Conservation (phyloP, 2,797 vertebrate genomes). For the Takifugu rubripes region DNA sequence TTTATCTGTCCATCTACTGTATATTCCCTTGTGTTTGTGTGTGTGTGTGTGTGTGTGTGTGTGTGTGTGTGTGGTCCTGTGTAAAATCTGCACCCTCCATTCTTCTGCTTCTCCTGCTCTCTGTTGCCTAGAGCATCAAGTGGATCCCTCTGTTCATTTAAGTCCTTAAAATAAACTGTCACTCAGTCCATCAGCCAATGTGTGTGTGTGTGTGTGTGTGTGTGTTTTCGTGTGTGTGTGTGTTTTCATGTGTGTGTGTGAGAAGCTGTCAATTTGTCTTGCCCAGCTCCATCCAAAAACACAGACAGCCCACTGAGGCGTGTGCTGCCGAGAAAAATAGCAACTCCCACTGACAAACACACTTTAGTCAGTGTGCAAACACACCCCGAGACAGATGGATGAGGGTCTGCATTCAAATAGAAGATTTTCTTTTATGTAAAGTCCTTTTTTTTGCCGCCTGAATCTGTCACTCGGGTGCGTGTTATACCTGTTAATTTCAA, state of each 20-base stretch:
- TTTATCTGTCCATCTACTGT: slow-evolving; percentile 19
- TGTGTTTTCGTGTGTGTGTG: slow-evolving; percentile 7
- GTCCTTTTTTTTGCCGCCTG: slow-evolving; percentile 26
- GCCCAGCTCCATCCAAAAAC: slow-evolving; percentile 65
- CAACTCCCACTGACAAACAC: slow-evolving; percentile 71
- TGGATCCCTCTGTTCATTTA: slow-evolving; percentile 59
- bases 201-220: slow-evolving; percentile 21
- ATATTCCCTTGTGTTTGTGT: slow-evolving; percentile 31
- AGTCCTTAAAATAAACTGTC: slow-evolving; percentile 65
- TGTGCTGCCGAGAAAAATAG: slow-evolving; percentile 71
- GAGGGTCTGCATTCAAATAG: slow-evolving; percentile 60
- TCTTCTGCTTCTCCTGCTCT: slow-evolving; percentile 42
- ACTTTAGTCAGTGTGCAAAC: slow-evolving; percentile 68
- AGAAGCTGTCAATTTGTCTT: slow-evolving; percentile 71
- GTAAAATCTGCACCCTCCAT: slow-evolving; percentile 29
- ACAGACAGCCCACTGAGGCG: slow-evolving; percentile 71
- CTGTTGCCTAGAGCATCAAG: slow-evolving; percentile 51
- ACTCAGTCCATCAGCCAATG: slow-evolving; percentile 57
- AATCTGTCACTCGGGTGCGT: slow-evolving; percentile 38
- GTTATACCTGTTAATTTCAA: slow-evolving; percentile 42
- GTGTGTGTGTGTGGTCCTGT: slow-evolving; percentile 18
- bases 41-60: slow-evolving; percentile 8
- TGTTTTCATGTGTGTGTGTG: slow-evolving; percentile 8
- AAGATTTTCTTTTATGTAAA: slow-evolving; percentile 42
- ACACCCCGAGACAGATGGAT: slow-evolving; percentile 42